These are phyloP conservation scores for Artibeus jamaicensis DNA, from an alignment of 2,797 vertebrate species.

Conservation along the genomic window DNA sequence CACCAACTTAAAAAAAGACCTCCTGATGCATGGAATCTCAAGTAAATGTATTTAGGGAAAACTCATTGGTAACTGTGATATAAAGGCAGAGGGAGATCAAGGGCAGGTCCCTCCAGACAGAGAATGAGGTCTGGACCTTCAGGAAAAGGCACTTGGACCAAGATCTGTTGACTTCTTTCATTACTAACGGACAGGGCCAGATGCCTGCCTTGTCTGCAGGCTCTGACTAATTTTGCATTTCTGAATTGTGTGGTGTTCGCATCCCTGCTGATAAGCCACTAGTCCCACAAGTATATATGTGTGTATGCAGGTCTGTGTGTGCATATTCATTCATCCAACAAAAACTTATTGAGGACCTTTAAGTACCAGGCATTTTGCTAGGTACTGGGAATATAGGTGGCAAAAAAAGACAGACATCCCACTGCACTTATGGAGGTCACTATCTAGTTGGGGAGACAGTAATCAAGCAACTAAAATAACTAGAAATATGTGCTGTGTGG, in stretches of 20 bases:
- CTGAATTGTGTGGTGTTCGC: constrained; percentile 51
- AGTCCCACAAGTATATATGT: constrained; percentile 22
- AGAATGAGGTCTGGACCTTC: neutral
- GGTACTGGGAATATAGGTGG: neutral
- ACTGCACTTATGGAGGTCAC: neutral
- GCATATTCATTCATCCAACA: constrained; percentile 22
- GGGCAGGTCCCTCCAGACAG: neutral
- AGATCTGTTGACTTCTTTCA: constrained; percentile 53
- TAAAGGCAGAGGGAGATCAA: neutral
- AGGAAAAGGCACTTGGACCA: constrained; percentile 5
- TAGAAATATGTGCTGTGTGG: neutral
- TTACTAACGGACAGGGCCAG: constrained; percentile 47
- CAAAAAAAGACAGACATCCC: neutral
- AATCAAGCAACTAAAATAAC: constrained; percentile 31
- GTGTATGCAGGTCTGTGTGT: constrained; percentile 51
- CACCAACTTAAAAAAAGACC: constrained; percentile 7
- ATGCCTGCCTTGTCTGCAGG: constrained; percentile 8
- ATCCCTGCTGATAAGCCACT: constrained; percentile 22
- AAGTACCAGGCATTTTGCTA: constrained; percentile 39
- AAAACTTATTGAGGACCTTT: constrained; percentile 36
- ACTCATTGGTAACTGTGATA: neutral
- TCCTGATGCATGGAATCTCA: neutral
- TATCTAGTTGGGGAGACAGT: neutral
- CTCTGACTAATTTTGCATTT: constrained; percentile 62
- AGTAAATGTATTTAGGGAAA: constrained; percentile 24